Percentiles rank a stretch among this genome's conserved stretches.
Conservation (phyloP, 2,888 invertebrate species). For the Panorpa germanica region DNA sequence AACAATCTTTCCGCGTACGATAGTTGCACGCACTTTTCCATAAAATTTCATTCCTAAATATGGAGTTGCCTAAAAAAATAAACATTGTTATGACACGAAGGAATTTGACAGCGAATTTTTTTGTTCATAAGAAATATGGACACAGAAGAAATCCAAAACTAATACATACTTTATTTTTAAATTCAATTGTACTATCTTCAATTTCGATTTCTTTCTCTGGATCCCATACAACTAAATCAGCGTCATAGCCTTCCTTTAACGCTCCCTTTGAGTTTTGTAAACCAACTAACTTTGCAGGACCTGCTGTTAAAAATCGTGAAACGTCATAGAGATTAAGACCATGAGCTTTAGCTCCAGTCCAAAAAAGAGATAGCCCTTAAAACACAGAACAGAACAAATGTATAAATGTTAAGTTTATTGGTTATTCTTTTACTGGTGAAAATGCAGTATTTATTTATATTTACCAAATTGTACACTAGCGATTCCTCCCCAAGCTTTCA, state of each 20-base stretch:
- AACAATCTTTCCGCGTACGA: slow-evolving; percentile 41
- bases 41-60: slow-evolving; percentile 37
- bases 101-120: slow-evolving; percentile 12
- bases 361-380: slow-evolving; percentile 42
- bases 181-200: slow-evolving; percentile 33
- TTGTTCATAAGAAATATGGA: slow-evolving; percentile 4
- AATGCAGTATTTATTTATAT: slow-evolving; percentile 9
- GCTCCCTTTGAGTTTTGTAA: slow-evolving; percentile 39
- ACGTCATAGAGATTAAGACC: slow-evolving; percentile 33
- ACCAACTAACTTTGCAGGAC: slow-evolving; percentile 41
- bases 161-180: slow-evolving; percentile 49
- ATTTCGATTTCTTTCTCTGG: slow-evolving; percentile 39
- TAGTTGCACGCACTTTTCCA: slow-evolving; percentile 43
- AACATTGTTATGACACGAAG: too few relatives aligned
- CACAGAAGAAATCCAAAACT: slow-evolving; percentile 8
- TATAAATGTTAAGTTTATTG: too few relatives aligned
- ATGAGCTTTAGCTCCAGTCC: slow-evolving; percentile 39
- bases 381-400: slow-evolving; percentile 4
- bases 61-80: slow-evolving; percentile 43
- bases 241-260: slow-evolving; percentile 40
- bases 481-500: slow-evolving; percentile 56
- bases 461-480: slow-evolving; percentile 51
- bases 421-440: too few relatives aligned
- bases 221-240: slow-evolving; percentile 53
- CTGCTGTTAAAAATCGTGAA: slow-evolving; percentile 35